A percentile compares a stretch with the other conserved stretches of the same genome.
These are phyloP conservation scores for Ferdinandea cuprea DNA, from an alignment of 2,888 invertebrate species.

Conservation along the genomic window DNA sequence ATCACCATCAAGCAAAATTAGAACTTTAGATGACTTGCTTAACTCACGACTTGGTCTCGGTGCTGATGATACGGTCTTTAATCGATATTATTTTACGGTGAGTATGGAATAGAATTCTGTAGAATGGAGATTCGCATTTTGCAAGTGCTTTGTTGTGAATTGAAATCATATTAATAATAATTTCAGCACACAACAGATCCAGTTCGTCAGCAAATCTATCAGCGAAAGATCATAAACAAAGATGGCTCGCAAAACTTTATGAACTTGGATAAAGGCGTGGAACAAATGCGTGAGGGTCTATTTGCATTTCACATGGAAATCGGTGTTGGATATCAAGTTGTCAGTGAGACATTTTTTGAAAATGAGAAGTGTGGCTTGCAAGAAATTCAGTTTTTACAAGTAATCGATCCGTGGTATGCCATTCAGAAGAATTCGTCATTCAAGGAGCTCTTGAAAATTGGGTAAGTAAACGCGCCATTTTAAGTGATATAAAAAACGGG, in stretches of 20 bases:
- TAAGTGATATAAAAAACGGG: too few species aligned
- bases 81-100: conserved; percentile 88
- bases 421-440: conserved; percentile 86
- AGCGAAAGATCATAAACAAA: conserved; percentile 86
- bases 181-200: conserved; percentile 87
- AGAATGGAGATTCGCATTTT: too few species aligned
- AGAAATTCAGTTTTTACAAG: conserved; percentile 87
- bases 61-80: conserved; percentile 88
- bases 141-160: too few species aligned
- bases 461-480: too few species aligned
- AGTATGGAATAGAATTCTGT: conserved; percentile 70
- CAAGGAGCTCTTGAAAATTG: conserved; percentile 86
- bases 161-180: conserved; percentile 9
- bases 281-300: conserved; percentile 85
- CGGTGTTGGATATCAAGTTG: conserved; percentile 87
- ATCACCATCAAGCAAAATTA: conserved; percentile 88
- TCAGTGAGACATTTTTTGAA: conserved; percentile 87
- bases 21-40: conserved; percentile 86
- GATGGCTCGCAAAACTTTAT: conserved; percentile 85
- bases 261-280: conserved; percentile 86
- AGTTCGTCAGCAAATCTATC: conserved; percentile 86
- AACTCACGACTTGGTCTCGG: conserved; percentile 87
- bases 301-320: conserved; percentile 89
- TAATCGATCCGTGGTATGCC: conserved; percentile 87
- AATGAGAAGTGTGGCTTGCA: conserved; percentile 88